These are phyloP conservation scores for Desmophyllum pertusum DNA, from an alignment of 92 coral and sea anemone genomes.

Conservation along the genomic window DNA sequence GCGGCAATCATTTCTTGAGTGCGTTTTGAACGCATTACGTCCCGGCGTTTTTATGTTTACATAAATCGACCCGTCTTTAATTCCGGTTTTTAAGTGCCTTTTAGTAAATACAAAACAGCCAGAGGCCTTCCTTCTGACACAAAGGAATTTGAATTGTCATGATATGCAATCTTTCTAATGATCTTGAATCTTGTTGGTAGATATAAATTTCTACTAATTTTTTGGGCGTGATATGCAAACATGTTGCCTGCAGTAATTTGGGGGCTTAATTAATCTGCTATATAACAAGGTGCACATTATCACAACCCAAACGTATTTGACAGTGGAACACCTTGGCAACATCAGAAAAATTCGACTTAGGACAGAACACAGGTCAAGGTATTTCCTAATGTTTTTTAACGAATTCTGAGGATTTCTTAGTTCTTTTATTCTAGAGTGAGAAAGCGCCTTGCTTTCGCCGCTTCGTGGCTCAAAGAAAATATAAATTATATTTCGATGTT, in stretches of 20 bases:
- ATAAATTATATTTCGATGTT: too few species aligned
- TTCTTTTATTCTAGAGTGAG: too few species aligned
- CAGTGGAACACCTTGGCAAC: neutral
- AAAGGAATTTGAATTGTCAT: neutral
- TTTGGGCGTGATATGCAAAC: neutral
- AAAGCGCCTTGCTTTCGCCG: too few species aligned
- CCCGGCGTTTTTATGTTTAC: neutral
- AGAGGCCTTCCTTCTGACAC: constrained; percentile 1
- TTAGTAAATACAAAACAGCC: neutral
- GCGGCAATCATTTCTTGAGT: neutral
- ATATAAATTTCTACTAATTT: neutral
- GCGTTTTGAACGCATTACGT: neutral
- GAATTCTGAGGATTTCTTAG: neutral
- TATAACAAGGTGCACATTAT: neutral
- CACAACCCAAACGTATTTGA: neutral
- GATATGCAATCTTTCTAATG: constrained; percentile 20
- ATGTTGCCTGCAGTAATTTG: constrained; percentile 13
- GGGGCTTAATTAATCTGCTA: constrained; percentile 2
- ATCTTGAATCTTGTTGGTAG: constrained; percentile 7
- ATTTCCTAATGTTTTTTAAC: neutral
- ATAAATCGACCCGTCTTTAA: neutral
- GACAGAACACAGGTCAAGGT: neutral
- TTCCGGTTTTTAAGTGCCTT: neutral
- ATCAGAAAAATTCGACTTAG: neutral
- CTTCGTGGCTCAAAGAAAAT: too few species aligned